These are phyloP conservation scores for Thaleichthys pacificus DNA, from an alignment of 2,797 vertebrate genomes.

Conservation along the genomic window DNA sequence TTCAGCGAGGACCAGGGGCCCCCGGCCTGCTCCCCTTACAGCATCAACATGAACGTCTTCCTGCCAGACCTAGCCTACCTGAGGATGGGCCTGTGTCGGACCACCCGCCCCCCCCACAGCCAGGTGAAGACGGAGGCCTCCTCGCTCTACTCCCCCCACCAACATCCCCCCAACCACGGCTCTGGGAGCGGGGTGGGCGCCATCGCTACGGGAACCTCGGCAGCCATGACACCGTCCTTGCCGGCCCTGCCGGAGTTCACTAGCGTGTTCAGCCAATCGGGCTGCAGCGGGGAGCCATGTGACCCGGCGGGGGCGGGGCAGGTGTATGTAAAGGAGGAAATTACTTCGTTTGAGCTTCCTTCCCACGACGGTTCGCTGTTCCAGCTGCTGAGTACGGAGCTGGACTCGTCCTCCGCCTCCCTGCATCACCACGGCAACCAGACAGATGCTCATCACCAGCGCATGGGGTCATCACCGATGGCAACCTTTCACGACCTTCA, in stretches of 20 bases:
- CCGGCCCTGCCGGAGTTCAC: conserved; percentile 84
- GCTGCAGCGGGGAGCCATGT: conserved; percentile 21
- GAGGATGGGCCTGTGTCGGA: conserved; percentile 90
- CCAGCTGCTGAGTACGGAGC: conserved; percentile 91
- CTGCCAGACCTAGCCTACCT: conserved; percentile 91
- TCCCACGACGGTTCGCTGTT: conserved; percentile 88
- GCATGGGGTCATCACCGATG: conserved; percentile 78
- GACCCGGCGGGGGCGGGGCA: conserved; percentile 53
- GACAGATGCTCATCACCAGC: conserved; percentile 74
- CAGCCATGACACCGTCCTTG: conserved; percentile 77
- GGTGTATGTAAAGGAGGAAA: conserved; percentile 95
- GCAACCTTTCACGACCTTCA: conserved; percentile 84
- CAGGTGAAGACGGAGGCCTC: conserved; percentile 89
- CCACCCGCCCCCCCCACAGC: conserved; percentile 60
- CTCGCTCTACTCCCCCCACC: conserved; percentile 78
- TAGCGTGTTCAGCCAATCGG: conserved; percentile 89
- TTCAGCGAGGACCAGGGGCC: conserved; percentile 82
- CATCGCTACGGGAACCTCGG: conserved; percentile 56
- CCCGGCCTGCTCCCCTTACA: conserved; percentile 81
- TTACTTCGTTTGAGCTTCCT: conserved; percentile 85
- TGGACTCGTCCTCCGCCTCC: conserved; percentile 67
- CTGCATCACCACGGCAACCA: conserved; percentile 75
- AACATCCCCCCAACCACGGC: conserved; percentile 75
- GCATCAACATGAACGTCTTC: conserved; percentile 98
- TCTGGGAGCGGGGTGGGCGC: conserved; percentile 29